Evolutionary conservation across 2,888 invertebrate genomes (phyloP), one percentile per base, ranked within the genome.

Genomic region (Drosophila kuntzei): DNA sequence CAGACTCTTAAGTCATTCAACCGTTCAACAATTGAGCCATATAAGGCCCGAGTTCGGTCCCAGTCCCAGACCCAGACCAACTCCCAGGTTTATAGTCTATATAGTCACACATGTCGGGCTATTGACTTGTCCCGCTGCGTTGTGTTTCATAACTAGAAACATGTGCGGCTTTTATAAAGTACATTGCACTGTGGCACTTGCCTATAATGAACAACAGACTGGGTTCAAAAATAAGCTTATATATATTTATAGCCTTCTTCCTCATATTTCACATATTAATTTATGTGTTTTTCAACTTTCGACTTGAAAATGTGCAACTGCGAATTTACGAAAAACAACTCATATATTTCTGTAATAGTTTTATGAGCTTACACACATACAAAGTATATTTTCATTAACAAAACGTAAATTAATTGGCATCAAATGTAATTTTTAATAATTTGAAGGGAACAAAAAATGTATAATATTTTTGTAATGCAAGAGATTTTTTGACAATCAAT

Each of bases 1-100:
- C 43, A 36, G 51, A n/a, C 67, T 50, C 32, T 46, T 8, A 34
- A 58, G 74, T 63, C 69, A 75, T 74, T 73, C 62, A 63, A 76
- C 66, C 58, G 47, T 57, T 60, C 37, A 37, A 54, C 71, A 58
- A 75, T 62, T 76, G 66, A 57, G 37, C 62, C 66, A 55, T 57
- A 59, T 62, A 71, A 32, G 64, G 70, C 49, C n/a, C 7, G 16
- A 2, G 34, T 49, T 20, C 32, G 3, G 39, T 49, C 14, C 32
- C 3, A 8, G 11, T 16, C 29, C 4, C 34, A 11, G 12, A 5
- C 43, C 8, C 16, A 32, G 9, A 11, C 36, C 4, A 11, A 39
- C 11, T 22, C n/a, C 9, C 20, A 11, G 9, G 3, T 22, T 7
- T 25, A n/a, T n/a, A 41, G 18, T 14, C 43, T 22, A 7, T 25